A percentile compares a stretch with the other conserved stretches of the same genome.
Evolutionary conservation across 1,140 invertebrate species (phyloP).

Genomic region (Drosophila sp.): DNA sequence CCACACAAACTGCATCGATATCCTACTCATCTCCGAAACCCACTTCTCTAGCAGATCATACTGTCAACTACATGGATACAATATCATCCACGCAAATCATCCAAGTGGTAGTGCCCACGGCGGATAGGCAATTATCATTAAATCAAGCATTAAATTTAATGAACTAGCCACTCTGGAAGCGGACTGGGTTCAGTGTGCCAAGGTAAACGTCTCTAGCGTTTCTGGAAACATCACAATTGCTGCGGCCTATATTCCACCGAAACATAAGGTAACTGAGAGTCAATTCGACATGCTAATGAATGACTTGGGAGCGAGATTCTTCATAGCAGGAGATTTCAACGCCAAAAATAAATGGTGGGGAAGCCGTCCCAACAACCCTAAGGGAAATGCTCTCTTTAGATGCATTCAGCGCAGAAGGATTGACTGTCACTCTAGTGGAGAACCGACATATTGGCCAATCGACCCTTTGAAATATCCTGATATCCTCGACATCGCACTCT

Average conservation of each 20-base stretch:
- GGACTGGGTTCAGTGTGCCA: not conserved
- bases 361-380: not conserved
- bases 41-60: not conserved
- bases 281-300: not conserved
- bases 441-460: constrained; percentile 10
- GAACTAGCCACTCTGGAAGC: not conserved
- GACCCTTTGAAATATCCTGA: not conserved
- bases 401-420: not conserved
- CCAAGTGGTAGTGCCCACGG: not conserved
- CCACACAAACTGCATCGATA: constrained; percentile 7
- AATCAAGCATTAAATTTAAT: not conserved
- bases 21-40: constrained; percentile 9
- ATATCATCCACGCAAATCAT: constrained; percentile 7
- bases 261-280: not conserved
- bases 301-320: not conserved
- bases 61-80: constrained; percentile 5
- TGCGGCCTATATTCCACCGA: not conserved
- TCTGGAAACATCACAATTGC: not conserved
- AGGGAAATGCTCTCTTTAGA: too few species aligned
- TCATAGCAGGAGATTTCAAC: not conserved
- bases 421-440: constrained; percentile 3
- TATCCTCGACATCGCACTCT: not conserved
- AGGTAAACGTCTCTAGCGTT: not conserved
- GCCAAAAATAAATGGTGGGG: constrained; percentile 16
- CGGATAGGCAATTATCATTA: constrained; percentile 3